Evolutionary conservation across 2,797 vertebrate species (phyloP).

Genomic region (Emys orbicularis): DNA sequence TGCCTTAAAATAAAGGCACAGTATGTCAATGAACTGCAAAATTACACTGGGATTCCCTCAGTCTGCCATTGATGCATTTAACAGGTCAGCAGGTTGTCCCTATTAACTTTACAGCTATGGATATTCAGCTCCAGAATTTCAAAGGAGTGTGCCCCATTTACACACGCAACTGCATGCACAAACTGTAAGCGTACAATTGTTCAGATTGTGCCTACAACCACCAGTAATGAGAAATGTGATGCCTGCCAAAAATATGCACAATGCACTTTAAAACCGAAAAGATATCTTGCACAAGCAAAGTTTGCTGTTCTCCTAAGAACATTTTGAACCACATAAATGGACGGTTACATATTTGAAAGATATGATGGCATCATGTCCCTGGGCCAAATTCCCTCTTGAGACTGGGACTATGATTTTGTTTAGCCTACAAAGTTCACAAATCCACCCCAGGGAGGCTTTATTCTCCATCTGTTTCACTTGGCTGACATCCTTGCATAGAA

Average conservation of each 20-base stretch:
- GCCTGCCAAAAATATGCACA: not conserved
- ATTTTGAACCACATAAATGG: not conserved
- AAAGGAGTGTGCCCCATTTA: not conserved
- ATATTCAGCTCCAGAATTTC: slow-evolving; percentile 6
- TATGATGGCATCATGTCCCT: not conserved
- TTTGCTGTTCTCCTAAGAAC: not conserved
- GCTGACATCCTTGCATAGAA: not conserved
- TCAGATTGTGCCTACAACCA: not conserved
- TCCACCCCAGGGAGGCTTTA: slow-evolving; percentile 51
- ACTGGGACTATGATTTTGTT: not conserved
- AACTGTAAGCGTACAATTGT: not conserved
- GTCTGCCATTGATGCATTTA: not conserved
- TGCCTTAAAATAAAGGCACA: slow-evolving; percentile 1
- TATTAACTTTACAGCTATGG: not conserved
- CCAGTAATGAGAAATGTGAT: not conserved
- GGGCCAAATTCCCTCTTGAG: not conserved
- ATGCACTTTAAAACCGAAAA: not conserved
- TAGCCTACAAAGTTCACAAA: not conserved
- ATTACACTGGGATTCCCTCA: slow-evolving; percentile 40
- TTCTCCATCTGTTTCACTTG: not conserved
- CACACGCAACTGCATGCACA: not conserved
- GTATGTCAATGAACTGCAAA: not conserved
- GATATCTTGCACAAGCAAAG: not conserved
- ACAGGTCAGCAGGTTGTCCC: not conserved
- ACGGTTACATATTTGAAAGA: not conserved